Evolutionary conservation across 2,888 invertebrate species (phyloP).

Genomic region (Oligia fasciuncula): DNA sequence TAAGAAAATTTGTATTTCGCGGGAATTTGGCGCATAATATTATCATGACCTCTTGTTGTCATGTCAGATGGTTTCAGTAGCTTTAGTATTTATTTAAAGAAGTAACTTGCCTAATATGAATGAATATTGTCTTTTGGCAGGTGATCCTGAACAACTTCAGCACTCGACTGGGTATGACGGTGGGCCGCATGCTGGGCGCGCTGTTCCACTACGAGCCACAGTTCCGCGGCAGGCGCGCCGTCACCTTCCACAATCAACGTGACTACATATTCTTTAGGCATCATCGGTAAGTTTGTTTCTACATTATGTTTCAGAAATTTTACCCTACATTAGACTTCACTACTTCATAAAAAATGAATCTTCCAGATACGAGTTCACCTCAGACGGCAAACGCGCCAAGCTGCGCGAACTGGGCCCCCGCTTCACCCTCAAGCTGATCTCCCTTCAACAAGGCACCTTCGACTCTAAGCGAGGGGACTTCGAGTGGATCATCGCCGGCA

Average conservation of each 20-base stretch:
- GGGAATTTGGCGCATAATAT: no score
- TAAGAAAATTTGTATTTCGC: no score
- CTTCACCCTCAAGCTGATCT: constrained; percentile 97
- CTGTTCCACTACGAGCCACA: constrained; percentile 99
- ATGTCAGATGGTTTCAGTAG: not conserved
- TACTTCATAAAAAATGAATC: not conserved
- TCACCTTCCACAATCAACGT: constrained; percentile 99
- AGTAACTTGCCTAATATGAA: not conserved
- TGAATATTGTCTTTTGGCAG: constrained; percentile 66
- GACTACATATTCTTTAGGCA: constrained; percentile 99
- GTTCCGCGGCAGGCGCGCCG: constrained; percentile 97
- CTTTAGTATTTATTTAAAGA: not conserved
- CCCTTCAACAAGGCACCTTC: constrained; percentile 98
- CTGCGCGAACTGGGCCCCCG: constrained; percentile 98
- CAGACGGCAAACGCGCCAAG: constrained; percentile 93
- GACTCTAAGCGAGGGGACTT: constrained; percentile 99
- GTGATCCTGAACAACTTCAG: constrained; percentile 98
- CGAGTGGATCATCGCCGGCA: constrained; percentile 97
- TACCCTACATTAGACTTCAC: not conserved
- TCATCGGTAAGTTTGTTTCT: constrained; percentile 92
- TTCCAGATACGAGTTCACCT: constrained; percentile 95
- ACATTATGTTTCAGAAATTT: constrained; percentile 29
- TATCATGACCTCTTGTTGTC: not conserved
- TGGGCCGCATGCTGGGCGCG: constrained; percentile 97
- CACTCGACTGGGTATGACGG: constrained; percentile 96